These are phyloP conservation scores for Lasioglossum baleicum DNA, from an alignment of 1,140 invertebrate species.

Conservation along the genomic window DNA sequence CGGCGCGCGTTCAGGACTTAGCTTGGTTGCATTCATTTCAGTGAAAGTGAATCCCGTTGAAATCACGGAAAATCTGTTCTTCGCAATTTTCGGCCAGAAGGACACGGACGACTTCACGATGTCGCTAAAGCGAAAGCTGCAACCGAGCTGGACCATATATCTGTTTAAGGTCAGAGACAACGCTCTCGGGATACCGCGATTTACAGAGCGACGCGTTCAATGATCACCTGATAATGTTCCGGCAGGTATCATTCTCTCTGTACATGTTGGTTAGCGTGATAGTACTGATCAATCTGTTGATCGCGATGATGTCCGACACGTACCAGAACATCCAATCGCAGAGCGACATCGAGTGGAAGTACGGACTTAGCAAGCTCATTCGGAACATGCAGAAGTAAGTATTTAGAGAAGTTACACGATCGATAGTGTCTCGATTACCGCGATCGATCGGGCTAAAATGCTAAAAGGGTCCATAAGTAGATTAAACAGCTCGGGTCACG, in stretches of 20 bases:
- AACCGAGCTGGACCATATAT: conserved; percentile 88
- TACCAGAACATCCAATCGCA: conserved; percentile 99
- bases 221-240: conserved; percentile 18
- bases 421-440: not conserved
- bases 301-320: conserved; percentile 99
- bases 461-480: not conserved
- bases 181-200: not conserved
- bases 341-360: conserved; percentile 99
- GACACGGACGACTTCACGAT: conserved; percentile 89
- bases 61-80: conserved; percentile 98
- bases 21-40: conserved; percentile 82
- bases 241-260: conserved; percentile 76
- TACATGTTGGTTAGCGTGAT: conserved; percentile 99
- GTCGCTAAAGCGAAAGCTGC: conserved; percentile 72
- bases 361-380: conserved; percentile 98
- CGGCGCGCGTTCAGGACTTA: too few species aligned
- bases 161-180: conserved; percentile 87
- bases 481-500: not conserved
- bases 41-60: conserved; percentile 92
- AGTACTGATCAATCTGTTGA: conserved; percentile 98
- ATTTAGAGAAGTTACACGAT: not conserved
- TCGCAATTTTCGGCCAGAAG: conserved; percentile 98
- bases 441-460: not conserved
- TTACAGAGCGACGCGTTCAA: not conserved
- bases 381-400: conserved; percentile 93